Base-by-base conservation (phyloP, 1,140 invertebrate genomes). In the Melipona quadrifasciata region DNA sequence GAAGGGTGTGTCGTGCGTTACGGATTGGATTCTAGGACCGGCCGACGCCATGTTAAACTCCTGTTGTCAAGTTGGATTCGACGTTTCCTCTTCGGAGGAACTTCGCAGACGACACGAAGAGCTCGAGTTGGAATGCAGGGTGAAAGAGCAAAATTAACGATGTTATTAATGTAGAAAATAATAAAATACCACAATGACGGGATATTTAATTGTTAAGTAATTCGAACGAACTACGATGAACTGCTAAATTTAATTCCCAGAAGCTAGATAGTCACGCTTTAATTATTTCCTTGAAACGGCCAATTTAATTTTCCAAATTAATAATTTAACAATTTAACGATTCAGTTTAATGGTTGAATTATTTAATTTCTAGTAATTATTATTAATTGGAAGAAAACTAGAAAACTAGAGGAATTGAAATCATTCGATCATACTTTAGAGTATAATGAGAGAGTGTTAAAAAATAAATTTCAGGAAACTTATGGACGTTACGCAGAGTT, bases 401-500 rank as follows among this genome's bases (percentile, higher is more conserved):
- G 31, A 31, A 5, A 47, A 47, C 39, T n/a, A 24, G 1, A 61
- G 12, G 12, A 12, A n/a, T 61, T 27, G 14, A 65, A 65, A 16
- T 17, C 21, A 34, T 34, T 19, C 19, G 19, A 68, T 11, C 1
- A 31, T 1, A 19, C 1, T 27, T 11, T 21, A 17, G 31, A 17
- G n/a, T 27, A 65, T 0, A 4, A 65, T 47, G 31, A 67, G 27
- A 67, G 0, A 17, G 2, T 1, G 8, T 47, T 47, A 31, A 34
- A 31, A 34, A 68, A 39, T 14, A 31, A 34, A 71, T 5, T 21
- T 72, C n/a, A 96, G 96, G 96, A 97, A 82, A 96, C 96, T 12
- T 97, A 97, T 88, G 97, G 96, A 31, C 95, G 96, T 88, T 98
- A 97, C 93, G 97, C 97, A 1, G 97, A 97, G 91, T 86, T 97